Evolutionary conservation across 2,113 vertebrate species (phyloP).

Genomic region (Cisticola juncidis): DNA sequence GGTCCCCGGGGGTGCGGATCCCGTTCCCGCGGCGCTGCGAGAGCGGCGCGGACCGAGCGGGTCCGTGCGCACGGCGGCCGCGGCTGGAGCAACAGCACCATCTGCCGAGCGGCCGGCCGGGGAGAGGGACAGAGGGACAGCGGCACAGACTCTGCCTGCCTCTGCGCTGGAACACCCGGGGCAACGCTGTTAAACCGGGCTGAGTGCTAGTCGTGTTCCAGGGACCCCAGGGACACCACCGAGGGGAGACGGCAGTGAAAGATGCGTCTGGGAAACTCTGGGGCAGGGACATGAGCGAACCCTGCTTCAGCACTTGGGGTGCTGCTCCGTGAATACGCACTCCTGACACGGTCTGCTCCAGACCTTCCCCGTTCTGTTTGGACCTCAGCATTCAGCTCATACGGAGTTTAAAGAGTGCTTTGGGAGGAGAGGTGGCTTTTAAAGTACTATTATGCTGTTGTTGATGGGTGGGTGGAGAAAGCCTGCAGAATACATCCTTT

Average conservation of each 20-base stretch:
- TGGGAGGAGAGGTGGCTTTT: background rate
- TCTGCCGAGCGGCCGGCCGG: background rate
- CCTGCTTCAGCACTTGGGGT: background rate
- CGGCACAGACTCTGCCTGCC: too few relatives aligned
- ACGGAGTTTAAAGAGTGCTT: background rate
- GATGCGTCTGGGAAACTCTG: background rate
- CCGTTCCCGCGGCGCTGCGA: rapidly evolving
- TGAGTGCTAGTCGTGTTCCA: rapidly evolving
- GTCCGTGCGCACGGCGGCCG: too few relatives aligned
- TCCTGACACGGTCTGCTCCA: background rate
- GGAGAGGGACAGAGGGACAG: too few relatives aligned
- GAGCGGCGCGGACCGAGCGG: rapidly evolving
- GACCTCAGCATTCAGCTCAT: background rate
- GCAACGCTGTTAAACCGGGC: rapidly evolving
- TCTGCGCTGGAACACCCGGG: background rate
- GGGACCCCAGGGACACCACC: rapidly evolving
- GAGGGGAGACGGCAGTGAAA: background rate
- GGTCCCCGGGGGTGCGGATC: too few relatives aligned
- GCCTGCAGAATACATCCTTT: background rate
- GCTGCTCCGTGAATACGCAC: background rate
- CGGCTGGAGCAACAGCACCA: slow-evolving; percentile 39
- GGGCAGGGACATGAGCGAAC: background rate
- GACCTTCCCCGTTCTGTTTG: background rate
- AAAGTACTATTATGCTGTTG: background rate
- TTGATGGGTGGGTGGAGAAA: background rate